phyloP scores from a whole-genome alignment of 2,888 invertebrate genomes.

The Torymus texanus region DNA sequence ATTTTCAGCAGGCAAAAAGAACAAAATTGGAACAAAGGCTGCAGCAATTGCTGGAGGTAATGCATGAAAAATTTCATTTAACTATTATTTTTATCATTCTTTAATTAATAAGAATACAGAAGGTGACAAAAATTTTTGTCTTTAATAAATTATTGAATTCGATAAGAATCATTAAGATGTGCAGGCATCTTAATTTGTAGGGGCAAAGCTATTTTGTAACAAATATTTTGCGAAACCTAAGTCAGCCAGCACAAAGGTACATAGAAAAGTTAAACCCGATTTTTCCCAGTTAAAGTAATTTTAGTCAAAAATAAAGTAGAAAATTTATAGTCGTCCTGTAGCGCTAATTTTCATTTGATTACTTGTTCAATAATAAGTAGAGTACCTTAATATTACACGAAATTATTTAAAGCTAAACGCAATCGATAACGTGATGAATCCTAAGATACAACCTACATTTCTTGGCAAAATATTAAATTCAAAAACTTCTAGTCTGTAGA shows the following conservation, averaged over 20 bases:
- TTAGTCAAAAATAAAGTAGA: slow-evolving; percentile 15
- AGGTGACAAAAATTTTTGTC: slow-evolving; percentile 18
- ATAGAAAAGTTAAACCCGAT: slow-evolving; percentile 11
- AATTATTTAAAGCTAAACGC: slow-evolving; percentile 11
- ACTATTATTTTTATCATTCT: slow-evolving; percentile 45
- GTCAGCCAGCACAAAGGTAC: slow-evolving; percentile 45
- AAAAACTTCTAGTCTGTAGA: slow-evolving; percentile 61
- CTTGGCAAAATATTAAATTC: slow-evolving; percentile 50
- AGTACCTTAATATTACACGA: slow-evolving; percentile 8
- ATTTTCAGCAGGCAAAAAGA: slow-evolving; percentile 72
- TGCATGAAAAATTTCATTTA: slow-evolving; percentile 69
- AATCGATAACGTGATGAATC: slow-evolving; percentile 23
- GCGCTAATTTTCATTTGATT: slow-evolving; percentile 8
- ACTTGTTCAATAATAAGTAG: neutral
- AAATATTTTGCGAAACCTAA: slow-evolving; percentile 26
- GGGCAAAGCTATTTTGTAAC: slow-evolving; percentile 30
- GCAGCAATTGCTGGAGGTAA: slow-evolving; percentile 75
- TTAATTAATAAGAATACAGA: slow-evolving; percentile 32
- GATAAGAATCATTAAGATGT: slow-evolving; percentile 14
- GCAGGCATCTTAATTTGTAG: slow-evolving; percentile 13
- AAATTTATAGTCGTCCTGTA: slow-evolving; percentile 5
- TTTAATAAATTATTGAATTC: slow-evolving; percentile 31
- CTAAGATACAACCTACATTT: slow-evolving; percentile 7
- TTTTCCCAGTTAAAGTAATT: slow-evolving; percentile 5
- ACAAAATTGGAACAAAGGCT: slow-evolving; percentile 72